Evolutionary conservation across 2,113 vertebrate species (phyloP), one percentile per base, ranked within the genome.

Genomic region (Anoura caudifer): DNA sequence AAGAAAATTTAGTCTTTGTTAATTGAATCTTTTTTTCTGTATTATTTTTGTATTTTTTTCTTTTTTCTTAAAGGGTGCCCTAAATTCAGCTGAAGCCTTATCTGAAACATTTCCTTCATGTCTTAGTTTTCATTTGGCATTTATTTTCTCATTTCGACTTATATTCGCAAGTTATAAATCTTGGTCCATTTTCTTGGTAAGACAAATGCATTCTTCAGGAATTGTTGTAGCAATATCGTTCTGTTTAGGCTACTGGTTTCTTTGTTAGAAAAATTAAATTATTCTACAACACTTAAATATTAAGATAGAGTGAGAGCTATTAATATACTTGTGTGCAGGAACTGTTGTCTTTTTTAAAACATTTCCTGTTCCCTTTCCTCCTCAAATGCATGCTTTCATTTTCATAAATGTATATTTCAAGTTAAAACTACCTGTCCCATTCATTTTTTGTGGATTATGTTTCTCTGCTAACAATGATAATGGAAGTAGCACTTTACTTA

Each of bases 1-100:
- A 99, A 99, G 98, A 99, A 99, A 98, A 98, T 87, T 94, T 85
- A 65, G 26, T 90, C 16, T 94, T 59, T 88, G 59, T 45, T 93
- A 17, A 26, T 70, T 94, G 56, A 63, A 61, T 54, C 28, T 94
- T 43, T 52, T 73, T 47, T 76, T 76, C 16, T 4, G 26, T 19
- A 31, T 50, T 75, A 31, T 31, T 33, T 65, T 65, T 65, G 28
- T 45, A 17, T 75, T 45, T 73, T 73, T 47, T 75, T 41, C 28
- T 54, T 36, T 43, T 12, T 4, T 14, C n/a, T 38, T 14, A 59
- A 61, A 38, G 85, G 7, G 38, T 95, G 31, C 20, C 85, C 33
- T 95, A 85, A 96, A 81, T 95, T 96, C 52, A 95, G 45, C n/a
- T 50, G 70, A 81, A 85, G 13, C 16, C 97, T 94, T 59, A 77